A percentile compares a stretch with the other conserved stretches of the same genome.
phyloP scores from a whole-genome alignment of 2,113 vertebrate species.

The Podarcis cretensis region DNA sequence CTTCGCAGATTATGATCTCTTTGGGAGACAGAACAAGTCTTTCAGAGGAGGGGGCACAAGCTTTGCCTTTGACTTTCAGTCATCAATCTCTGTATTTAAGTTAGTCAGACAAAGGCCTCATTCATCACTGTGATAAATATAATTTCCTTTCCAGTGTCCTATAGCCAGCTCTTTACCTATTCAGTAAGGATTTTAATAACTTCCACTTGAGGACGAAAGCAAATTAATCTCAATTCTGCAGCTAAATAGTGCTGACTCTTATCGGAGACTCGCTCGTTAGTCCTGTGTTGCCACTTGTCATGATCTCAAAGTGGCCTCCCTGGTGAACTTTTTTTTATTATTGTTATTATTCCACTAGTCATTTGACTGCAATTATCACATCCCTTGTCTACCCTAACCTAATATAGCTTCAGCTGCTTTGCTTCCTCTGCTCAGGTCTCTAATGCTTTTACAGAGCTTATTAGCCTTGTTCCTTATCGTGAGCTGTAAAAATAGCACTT shows the following conservation, averaged over 20 bases:
- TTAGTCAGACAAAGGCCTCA: constrained; percentile 27
- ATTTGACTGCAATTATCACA: constrained; percentile 59
- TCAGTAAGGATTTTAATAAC: constrained; percentile 44
- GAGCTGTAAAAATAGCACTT: background rate
- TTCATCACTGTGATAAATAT: constrained; percentile 27
- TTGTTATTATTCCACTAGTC: constrained; percentile 45
- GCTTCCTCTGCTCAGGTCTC: constrained; percentile 48
- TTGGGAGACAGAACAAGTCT: background rate
- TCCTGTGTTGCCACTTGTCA: constrained; percentile 39
- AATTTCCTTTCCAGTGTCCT: constrained; percentile 48
- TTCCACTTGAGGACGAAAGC: constrained; percentile 37
- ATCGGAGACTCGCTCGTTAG: constrained; percentile 42
- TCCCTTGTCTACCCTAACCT: constrained; percentile 44
- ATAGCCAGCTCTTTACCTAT: background rate
- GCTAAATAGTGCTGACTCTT: constrained; percentile 46
- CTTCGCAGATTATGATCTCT: background rate
- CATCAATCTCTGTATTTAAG: constrained; percentile 18
- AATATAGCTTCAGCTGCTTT: constrained; percentile 40
- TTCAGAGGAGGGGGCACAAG: background rate
- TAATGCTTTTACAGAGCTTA: constrained; percentile 52
- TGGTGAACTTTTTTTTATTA: constrained; percentile 18
- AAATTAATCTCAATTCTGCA: constrained; percentile 63
- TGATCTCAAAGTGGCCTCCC: constrained; percentile 30
- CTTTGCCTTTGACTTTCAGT: constrained; percentile 25
- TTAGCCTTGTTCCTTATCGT: constrained; percentile 40